Evolutionary conservation across 37 sponge, comb jelly and placozoan genomes (phyloP).

Genomic region (Axinella damicornis): DNA sequence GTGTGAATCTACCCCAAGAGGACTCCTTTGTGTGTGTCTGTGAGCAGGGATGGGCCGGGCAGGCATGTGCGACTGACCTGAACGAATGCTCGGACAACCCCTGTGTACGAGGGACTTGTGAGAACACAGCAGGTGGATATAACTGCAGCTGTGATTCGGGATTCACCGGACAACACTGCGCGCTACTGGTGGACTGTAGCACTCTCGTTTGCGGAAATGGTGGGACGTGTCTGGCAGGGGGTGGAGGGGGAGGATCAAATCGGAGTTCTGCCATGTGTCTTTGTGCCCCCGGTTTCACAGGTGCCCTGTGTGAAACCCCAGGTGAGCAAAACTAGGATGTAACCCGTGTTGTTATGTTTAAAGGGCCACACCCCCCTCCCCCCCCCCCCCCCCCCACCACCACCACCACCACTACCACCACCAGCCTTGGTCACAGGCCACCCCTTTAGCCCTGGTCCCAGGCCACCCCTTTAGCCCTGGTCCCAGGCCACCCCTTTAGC

Average conservation of each 20-base stretch:
- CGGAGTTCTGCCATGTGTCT: slow-evolving; percentile 3
- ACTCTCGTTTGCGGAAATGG: slow-evolving; percentile 27
- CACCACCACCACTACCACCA: too few relatives aligned
- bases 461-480: too few relatives aligned
- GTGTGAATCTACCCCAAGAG: slow-evolving; percentile 16
- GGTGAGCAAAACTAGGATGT: not conserved
- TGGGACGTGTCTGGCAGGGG: slow-evolving; percentile 19
- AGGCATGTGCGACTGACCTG: slow-evolving; percentile 3
- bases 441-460: too few relatives aligned
- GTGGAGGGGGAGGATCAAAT: too few relatives aligned
- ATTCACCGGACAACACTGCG: slow-evolving; percentile 14
- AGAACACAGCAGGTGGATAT: slow-evolving; percentile 21
- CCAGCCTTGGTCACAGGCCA: too few relatives aligned
- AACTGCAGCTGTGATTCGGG: slow-evolving; percentile 19
- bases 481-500: too few relatives aligned
- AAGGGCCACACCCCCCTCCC: too few relatives aligned
- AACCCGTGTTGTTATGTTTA: too few relatives aligned
- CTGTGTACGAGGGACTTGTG: slow-evolving; percentile 24
- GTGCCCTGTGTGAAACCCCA: slow-evolving; percentile 20
- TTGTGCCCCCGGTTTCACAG: slow-evolving; percentile 31
- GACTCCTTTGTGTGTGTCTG: slow-evolving; percentile 35
- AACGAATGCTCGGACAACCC: slow-evolving; percentile 23
- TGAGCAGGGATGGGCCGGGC: slow-evolving; percentile 34
- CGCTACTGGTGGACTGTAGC: not conserved
- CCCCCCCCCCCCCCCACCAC: too few relatives aligned